Evolutionary conservation across 2,113 vertebrate genomes (phyloP), one percentile per base, ranked within the genome.

Genomic region (Trematomus loennbergii): DNA sequence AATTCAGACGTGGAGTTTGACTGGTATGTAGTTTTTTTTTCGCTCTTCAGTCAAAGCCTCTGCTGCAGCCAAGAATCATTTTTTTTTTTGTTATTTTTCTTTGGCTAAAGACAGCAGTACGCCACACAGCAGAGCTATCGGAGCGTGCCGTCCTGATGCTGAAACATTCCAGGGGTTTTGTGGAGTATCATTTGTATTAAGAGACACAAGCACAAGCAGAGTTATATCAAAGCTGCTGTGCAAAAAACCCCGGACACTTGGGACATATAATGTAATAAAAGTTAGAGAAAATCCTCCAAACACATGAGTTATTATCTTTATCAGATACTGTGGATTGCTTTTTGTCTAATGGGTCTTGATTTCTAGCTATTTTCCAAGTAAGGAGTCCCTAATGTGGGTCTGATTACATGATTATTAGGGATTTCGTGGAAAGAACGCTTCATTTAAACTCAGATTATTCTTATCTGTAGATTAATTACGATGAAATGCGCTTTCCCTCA

Each of bases 61-160:
- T 60, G 40, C 55, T 0, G 22, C 5, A 49, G 77, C 10, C 9
- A 72, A 72, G 46, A 36, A 75, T 71, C 75, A n/a, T 59, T 82
- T 66, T 75, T 43, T 46, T 46, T 12, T 61, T 59, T 49, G 53
- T 67, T 77, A 15, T 68, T 81, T 60, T 46, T 78, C 60, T 45
- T 53, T 16, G 9, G 48, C 48, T 66, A 77, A 62, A 63, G 7
- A 29, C 45, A 54, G 69, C 45, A 3, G 16, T 12, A 25, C 22
- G 67, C 46, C 52, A 20, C 29, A 40, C 5, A 45, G 68, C 48
- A 46, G 50, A 17, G 20, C 73, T 12, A 9, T n/a, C 17, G 8
- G 36, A 40, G 36, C 48, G 29, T 29, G 55, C 46, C 46, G 85
- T 9, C 17, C 0, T 6, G 40, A 25, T 12, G 20, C 48, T 9